A percentile compares a stretch with the other conserved stretches of the same genome.
phyloP scores from a whole-genome alignment of 1,140 invertebrate genomes.

The Aphelenchoides avenae region DNA sequence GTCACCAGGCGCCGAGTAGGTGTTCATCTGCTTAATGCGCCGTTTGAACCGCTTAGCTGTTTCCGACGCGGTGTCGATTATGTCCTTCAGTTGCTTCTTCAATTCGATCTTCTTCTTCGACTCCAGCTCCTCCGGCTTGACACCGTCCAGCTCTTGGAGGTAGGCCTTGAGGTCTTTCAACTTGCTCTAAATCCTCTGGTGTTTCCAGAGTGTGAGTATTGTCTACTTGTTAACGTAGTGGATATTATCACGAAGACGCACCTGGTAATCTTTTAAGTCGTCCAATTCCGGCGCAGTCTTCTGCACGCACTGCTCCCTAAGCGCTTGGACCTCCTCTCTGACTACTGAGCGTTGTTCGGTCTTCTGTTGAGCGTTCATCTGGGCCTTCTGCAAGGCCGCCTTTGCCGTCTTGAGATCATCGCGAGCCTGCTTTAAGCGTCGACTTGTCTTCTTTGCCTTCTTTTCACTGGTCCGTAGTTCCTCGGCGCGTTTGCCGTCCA shows the following conservation, averaged over 20 bases:
- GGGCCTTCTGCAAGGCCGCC: too few relatives aligned
- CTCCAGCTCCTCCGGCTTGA: conserved; percentile 55
- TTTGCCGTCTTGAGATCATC: too few relatives aligned
- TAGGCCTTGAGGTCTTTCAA: conserved; percentile 26
- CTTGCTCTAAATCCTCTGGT: background rate
- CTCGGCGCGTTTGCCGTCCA: too few relatives aligned
- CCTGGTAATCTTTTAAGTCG: background rate
- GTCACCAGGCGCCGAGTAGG: too few relatives aligned
- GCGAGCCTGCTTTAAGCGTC: too few relatives aligned
- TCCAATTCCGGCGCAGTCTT: background rate
- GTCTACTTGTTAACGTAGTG: conserved; percentile 32
- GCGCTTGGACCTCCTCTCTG: background rate
- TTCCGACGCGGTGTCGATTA: too few relatives aligned
- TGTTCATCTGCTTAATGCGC: too few relatives aligned
- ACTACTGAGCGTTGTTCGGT: too few relatives aligned
- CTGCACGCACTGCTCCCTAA: background rate
- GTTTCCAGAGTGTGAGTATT: conserved; percentile 45
- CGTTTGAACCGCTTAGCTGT: too few relatives aligned
- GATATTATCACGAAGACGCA: background rate
- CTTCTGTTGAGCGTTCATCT: too few relatives aligned
- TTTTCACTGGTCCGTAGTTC: too few relatives aligned
- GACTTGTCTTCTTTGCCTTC: too few relatives aligned
- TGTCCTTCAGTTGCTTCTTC: conserved; percentile 63
- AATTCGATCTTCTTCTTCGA: conserved; percentile 64
- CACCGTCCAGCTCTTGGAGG: conserved; percentile 62